Percentiles rank a stretch among this genome's conserved stretches.
These are phyloP conservation scores for Papilio gigon DNA, from an alignment of 2,888 invertebrate species.

Conservation along the genomic window DNA sequence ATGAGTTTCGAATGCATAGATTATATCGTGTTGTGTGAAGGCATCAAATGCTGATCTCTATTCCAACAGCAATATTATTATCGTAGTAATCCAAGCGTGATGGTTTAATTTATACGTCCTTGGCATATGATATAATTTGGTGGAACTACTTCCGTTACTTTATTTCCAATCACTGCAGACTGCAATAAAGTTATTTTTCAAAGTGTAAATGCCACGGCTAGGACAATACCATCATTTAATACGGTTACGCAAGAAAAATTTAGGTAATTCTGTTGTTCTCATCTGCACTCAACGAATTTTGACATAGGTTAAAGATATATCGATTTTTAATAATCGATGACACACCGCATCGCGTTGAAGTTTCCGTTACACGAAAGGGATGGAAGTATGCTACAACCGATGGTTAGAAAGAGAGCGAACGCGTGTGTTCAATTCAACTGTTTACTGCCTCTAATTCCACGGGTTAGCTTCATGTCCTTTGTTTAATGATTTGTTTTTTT, in stretches of 20 bases:
- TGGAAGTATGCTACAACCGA: no score
- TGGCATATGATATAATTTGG: not conserved
- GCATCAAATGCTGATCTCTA: not conserved
- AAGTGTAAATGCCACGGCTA: not conserved
- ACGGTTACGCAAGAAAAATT: not conserved
- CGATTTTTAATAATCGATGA: no score
- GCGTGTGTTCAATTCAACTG: no score
- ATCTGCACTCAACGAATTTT: no score
- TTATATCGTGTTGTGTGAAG: no score
- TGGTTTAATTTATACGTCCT: not conserved
- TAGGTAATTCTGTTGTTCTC: no score
- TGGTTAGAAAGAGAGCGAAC: no score
- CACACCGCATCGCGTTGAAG: not conserved
- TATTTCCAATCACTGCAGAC: not conserved
- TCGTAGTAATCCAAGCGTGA: not conserved
- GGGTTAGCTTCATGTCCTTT: no score
- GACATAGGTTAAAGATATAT: no score
- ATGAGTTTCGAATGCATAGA: no score
- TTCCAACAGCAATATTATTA: not conserved
- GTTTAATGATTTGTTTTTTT: slow-evolving; percentile 47
- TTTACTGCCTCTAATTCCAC: no score
- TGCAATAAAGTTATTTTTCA: not conserved
- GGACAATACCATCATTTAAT: slow-evolving; percentile 3
- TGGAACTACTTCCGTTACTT: not conserved
- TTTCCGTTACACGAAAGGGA: not conserved